Evolutionary conservation across 2,888 invertebrate genomes (phyloP), one percentile per base, ranked within the genome.

Genomic region (Lepidochrysops patricia): DNA sequence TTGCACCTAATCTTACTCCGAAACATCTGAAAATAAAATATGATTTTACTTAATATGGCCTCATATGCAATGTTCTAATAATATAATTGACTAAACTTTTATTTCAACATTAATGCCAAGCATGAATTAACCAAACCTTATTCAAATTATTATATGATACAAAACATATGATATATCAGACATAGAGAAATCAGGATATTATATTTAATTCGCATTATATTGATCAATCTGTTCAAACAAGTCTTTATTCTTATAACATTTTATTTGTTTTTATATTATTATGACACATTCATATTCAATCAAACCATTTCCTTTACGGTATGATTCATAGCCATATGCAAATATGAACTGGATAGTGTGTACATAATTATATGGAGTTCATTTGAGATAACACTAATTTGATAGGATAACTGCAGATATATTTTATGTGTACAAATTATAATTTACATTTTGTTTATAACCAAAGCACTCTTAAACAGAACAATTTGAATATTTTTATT

Each of bases 1-100:
- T 93, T 54, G 98, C 96, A 48, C 98, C 98, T 65, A 97, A 81
- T 68, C 98, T 92, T 64, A 98, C 96, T 37, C 99, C 99, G 89
- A 99, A 98, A 52, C 98, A 94, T 68, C 96, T 94, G 82, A 65
- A 91, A 91, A 35, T 34, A 61, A 58, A 52, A 34, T n/a, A 15
- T 2, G 27, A 15, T 34, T 15, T 27, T 4, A 52, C 7, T 13
- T 52, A 4, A 43, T n/a, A n/a, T n/a, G n/a, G n/a, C n/a, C n/a
- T n/a, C n/a, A n/a, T n/a, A n/a, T n/a, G n/a, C n/a, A n/a, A n/a
- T n/a, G n/a, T n/a, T n/a, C n/a, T n/a, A n/a, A n/a, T n/a, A n/a
- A n/a, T n/a, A n/a, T n/a, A n/a, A n/a, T n/a, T n/a, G n/a, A n/a
- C n/a, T n/a, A n/a, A n/a, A n/a, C n/a, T n/a, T n/a, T n/a, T n/a